These are phyloP conservation scores for Stichodactyla helianthus DNA, from an alignment of 64 coral and sea anemone species.

Conservation along the genomic window DNA sequence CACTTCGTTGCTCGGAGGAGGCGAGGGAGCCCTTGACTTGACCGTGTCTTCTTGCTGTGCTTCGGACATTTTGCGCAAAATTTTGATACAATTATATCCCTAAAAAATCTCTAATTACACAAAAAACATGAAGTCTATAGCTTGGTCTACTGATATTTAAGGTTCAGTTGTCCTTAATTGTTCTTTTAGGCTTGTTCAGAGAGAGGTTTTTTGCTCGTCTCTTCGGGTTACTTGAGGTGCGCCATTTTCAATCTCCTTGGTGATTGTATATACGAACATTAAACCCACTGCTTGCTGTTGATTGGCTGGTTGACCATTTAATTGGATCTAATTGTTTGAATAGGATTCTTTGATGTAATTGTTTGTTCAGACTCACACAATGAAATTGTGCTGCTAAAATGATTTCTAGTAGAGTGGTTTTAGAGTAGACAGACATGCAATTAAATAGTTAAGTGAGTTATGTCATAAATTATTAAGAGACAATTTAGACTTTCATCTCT, in stretches of 20 bases:
- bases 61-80: slow-evolving; percentile 58
- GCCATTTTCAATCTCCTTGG: slow-evolving; percentile 25
- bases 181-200: not conserved
- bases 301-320: slow-evolving; percentile 5
- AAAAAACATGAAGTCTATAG: not conserved
- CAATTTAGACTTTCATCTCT: not conserved
- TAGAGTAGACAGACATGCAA: not conserved
- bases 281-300: not conserved
- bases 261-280: slow-evolving; percentile 20
- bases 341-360: slow-evolving; percentile 9
- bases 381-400: not conserved
- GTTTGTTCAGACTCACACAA: not conserved
- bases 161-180: not conserved
- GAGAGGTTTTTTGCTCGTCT: not conserved
- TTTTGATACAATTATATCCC: slow-evolving; percentile 5
- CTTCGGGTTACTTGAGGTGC: not conserved
- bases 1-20: slow-evolving; percentile 69
- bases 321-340: slow-evolving; percentile 9
- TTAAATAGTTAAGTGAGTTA: not conserved
- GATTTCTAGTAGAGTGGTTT: not conserved
- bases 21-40: slow-evolving; percentile 34
- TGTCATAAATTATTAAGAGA: not conserved
- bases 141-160: not conserved
- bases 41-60: slow-evolving; percentile 51
- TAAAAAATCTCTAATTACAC: not conserved